Conservation (phyloP, 2,888 invertebrate genomes). For the Ormia ochracea region DNA sequence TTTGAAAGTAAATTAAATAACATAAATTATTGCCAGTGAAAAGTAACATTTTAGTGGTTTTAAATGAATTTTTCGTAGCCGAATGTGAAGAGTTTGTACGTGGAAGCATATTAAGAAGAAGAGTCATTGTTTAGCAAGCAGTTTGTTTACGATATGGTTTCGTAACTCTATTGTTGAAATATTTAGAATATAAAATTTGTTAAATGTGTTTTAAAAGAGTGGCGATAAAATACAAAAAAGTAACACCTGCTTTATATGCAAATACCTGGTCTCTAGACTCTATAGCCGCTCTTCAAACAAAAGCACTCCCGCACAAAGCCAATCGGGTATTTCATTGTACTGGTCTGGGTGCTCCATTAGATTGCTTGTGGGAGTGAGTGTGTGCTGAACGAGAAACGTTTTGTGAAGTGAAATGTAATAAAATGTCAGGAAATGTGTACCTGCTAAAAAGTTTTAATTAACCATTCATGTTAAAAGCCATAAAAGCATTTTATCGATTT, state of each 20-base stretch:
- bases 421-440: no score
- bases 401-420: no score
- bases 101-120: neutral
- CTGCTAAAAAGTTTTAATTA: neutral
- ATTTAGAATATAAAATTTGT: neutral
- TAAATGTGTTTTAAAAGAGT: neutral
- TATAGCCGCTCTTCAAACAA: no score
- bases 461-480: neutral
- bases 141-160: neutral
- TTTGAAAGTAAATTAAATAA: neutral
- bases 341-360: no score
- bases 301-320: no score
- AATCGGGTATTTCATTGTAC: no score
- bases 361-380: no score
- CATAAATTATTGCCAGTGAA: neutral
- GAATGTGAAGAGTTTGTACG: neutral
- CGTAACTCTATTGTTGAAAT: neutral
- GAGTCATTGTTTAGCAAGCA: neutral
- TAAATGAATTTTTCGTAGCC: neutral
- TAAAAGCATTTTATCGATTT: slow-evolving; percentile 37
- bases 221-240: neutral
- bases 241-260: slow-evolving; percentile 25
- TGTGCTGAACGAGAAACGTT: no score
- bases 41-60: neutral
- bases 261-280: neutral